Percentiles rank a stretch among this genome's conserved stretches.
Evolutionary conservation across 2,797 vertebrate genomes (phyloP).

Genomic region (Orestias chungarensis): DNA sequence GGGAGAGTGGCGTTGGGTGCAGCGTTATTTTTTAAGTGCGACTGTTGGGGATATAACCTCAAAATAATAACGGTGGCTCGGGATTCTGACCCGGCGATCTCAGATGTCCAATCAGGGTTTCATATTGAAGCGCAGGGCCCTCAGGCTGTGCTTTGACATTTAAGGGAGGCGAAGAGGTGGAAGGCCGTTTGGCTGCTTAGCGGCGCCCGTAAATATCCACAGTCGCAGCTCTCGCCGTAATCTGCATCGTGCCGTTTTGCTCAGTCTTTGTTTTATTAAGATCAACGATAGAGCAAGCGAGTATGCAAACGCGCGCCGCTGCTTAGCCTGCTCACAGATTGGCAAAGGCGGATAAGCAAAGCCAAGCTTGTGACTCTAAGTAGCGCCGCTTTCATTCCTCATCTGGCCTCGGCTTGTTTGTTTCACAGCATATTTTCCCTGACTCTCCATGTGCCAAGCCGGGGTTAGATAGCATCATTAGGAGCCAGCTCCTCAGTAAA

Average conservation of each 20-base stretch:
- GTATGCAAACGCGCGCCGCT: constrained; percentile 55
- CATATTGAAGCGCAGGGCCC: constrained; percentile 40
- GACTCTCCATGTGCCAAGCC: constrained; percentile 42
- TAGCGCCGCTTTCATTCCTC: constrained; percentile 62
- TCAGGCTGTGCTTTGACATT: constrained; percentile 78
- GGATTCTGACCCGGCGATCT: constrained; percentile 59
- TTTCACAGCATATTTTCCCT: constrained; percentile 35
- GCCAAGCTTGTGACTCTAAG: constrained; percentile 60
- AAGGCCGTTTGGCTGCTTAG: constrained; percentile 71
- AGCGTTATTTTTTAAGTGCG: constrained; percentile 62
- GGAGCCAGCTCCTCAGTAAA: constrained; percentile 44
- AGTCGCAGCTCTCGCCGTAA: constrained; percentile 41
- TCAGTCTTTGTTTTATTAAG: constrained; percentile 75
- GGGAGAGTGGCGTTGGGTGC: constrained; percentile 32
- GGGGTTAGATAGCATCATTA: constrained; percentile 57
- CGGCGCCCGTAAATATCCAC: constrained; percentile 65
- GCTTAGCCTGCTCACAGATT: constrained; percentile 57
- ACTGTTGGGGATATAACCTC: constrained; percentile 56
- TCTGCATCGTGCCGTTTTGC: constrained; percentile 52
- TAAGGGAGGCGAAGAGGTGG: constrained; percentile 65
- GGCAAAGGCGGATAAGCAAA: constrained; percentile 70
- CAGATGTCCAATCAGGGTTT: constrained; percentile 70
- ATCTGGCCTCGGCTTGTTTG: constrained; percentile 56
- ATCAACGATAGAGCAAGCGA: constrained; percentile 70
- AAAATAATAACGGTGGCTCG: constrained; percentile 66